phyloP scores from a whole-genome alignment of 2,113 vertebrate genomes.

The Oryctolagus cuniculus region mOryCun1.1 NC_091439.1:59209501-59210000 shows the following conservation, averaged over 20 bases:
- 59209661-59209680: not conserved
- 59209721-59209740: not conserved
- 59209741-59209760: not conserved
- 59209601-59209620: not conserved
- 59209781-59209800: not conserved
- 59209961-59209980: not conserved
- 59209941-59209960: not conserved
- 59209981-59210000: not conserved
- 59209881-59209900: too few relatives aligned
- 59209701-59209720: constrained; percentile 4
- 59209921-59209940: not conserved
- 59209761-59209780: constrained; percentile 37
- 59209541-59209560: too few relatives aligned
- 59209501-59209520: not conserved
- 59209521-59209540: not conserved
- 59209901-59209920: not conserved
- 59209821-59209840: not conserved
- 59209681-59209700: not conserved
- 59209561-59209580: not conserved
- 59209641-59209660: not conserved
- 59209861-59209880: not conserved
- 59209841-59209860: not conserved
- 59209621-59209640: not conserved
- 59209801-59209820: not conserved
- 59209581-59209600: not conserved